These are phyloP conservation scores for Hypotaenidia okinawae DNA, from an alignment of 2,797 vertebrate genomes.

Conservation along the genomic window DNA sequence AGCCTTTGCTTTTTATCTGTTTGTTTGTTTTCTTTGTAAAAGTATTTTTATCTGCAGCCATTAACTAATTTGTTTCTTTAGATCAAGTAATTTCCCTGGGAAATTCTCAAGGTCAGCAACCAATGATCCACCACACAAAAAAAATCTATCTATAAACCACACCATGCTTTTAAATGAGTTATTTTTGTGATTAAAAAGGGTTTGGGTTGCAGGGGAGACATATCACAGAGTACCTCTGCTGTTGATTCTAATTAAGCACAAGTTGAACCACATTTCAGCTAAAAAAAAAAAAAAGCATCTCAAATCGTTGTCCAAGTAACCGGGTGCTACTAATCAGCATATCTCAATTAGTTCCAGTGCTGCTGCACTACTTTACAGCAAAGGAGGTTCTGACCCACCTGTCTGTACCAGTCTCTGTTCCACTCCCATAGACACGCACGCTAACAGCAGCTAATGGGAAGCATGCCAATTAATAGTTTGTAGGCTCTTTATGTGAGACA, in stretches of 20 bases:
- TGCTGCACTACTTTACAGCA: not conserved
- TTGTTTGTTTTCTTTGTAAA: not conserved
- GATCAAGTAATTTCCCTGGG: fast-evolving
- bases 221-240: not conserved
- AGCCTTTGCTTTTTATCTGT: not conserved
- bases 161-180: not conserved
- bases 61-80: not conserved
- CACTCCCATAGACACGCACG: not conserved
- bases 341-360: not conserved
- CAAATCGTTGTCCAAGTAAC: not conserved
- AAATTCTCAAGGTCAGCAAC: not conserved
- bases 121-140: not conserved
- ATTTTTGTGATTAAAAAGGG: not conserved
- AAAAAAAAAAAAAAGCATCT: not conserved
- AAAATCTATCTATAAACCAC: not conserved
- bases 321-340: not conserved
- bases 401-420: not conserved
- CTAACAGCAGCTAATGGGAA: slow-evolving; percentile 49
- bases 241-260: not conserved
- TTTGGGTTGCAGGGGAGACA: not conserved
- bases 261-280: not conserved
- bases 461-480: slow-evolving; percentile 55
- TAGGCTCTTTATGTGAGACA: slow-evolving; percentile 58
- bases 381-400: slow-evolving; percentile 18
- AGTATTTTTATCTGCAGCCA: not conserved